Evolutionary conservation across 2,797 vertebrate species (phyloP), one percentile per base, ranked within the genome.

Genomic region (Cyprinella venusta): DNA sequence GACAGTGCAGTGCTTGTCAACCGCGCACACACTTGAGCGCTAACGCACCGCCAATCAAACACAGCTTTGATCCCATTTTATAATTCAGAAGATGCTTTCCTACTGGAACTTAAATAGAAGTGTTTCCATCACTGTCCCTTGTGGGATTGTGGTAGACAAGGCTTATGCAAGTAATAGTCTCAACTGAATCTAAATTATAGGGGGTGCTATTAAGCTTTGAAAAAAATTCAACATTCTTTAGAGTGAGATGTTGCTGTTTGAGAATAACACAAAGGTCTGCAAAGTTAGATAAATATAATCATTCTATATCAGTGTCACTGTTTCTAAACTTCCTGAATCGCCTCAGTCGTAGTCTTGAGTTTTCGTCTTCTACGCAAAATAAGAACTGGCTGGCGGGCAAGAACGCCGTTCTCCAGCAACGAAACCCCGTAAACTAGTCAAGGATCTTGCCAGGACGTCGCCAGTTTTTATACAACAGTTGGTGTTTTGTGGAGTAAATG

Each of bases 1-100:
- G 87, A 88, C 70, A 69, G 8, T 63, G 84, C 86, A 68, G 12
- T 0, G 6, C 72, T 68, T 85, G 86, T 86, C 87, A 85, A 81
- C 72, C 13, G 19, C 15, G 4, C 50, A 16, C 36, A 26, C 42
- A 24, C 26, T 64, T 52, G 33, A 13, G 76, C 45, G 30, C 85
- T 88, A 81, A 89, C 48, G n/a, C 86, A 30, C 40, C 33, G 81
- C 72, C 86, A 88, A 85, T 90, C 88, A 87, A 64, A 85, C 75
- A 48, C 72, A 76, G 42, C 72, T 80, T 72, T 85, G 74, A 85
- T 81, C 80, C 24, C 36, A 69, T 83, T 79, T 79, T 87, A 80
- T 71, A 59, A 82, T 83, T 83, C 80, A 87, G 50, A 81, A 81
- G 74, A 80, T 13, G 54, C 42, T 3, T 83, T 70, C 64, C 40